Conservation (phyloP, 2,113 vertebrate genomes). For the Hemichromis elongatus region DNA sequence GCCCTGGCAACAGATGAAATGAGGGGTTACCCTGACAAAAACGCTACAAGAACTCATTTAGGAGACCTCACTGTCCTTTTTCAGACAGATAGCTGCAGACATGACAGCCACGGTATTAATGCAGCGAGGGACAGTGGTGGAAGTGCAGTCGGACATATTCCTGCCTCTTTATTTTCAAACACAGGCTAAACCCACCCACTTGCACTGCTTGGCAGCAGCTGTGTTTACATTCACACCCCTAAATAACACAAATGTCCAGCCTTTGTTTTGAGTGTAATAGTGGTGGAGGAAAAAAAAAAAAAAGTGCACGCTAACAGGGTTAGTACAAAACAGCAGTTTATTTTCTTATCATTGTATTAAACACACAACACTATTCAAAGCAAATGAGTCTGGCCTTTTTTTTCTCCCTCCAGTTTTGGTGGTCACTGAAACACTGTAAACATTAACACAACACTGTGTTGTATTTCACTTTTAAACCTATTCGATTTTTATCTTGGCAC, state of each 20-base stretch:
- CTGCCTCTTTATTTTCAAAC: slow-evolving; percentile 11
- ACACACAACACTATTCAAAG: slow-evolving; percentile 40
- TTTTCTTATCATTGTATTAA: slow-evolving; percentile 53
- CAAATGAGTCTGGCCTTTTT: slow-evolving; percentile 13
- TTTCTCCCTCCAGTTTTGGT: neutral
- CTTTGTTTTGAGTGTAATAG: neutral
- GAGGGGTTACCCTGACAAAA: slow-evolving; percentile 72
- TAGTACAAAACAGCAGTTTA: slow-evolving; percentile 66
- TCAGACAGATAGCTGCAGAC: slow-evolving; percentile 58
- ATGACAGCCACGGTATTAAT: slow-evolving; percentile 32
- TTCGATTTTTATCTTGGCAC: slow-evolving; percentile 33
- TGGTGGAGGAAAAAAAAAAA: fast-evolving
- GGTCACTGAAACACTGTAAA: slow-evolving; percentile 56
- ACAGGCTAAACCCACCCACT: neutral
- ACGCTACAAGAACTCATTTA: slow-evolving; percentile 64
- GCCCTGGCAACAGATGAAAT: slow-evolving; percentile 69
- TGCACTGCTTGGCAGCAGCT: neutral
- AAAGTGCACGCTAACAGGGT: neutral
- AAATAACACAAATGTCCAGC: neutral
- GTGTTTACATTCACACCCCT: neutral
- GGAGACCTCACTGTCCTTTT: slow-evolving; percentile 61
- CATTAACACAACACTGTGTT: slow-evolving; percentile 54
- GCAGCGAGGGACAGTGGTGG: slow-evolving; percentile 10
- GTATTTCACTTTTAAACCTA: slow-evolving; percentile 27
- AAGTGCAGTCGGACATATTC: slow-evolving; percentile 14